Evolutionary conservation across 2,888 invertebrate genomes (phyloP).

Genomic region (Caenorhabditis afra): DNA sequence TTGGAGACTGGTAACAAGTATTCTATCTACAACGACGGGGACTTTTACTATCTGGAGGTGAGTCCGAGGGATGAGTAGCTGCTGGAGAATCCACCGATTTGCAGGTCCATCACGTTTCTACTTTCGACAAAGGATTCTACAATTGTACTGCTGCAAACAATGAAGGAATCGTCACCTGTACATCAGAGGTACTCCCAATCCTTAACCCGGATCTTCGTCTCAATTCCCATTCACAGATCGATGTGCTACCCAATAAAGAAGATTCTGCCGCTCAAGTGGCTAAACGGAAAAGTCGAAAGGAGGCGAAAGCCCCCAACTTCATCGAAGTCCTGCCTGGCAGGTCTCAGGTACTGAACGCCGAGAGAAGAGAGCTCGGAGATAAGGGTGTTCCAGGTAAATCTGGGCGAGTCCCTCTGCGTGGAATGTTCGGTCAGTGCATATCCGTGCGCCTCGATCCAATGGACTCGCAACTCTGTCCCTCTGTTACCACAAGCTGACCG

Average conservation of each 20-base stretch:
- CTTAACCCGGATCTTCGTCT: not conserved
- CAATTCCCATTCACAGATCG: conserved; percentile 60
- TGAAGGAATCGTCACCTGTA: conserved; percentile 78
- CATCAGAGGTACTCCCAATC: conserved; percentile 75
- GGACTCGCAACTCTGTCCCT: conserved; percentile 75
- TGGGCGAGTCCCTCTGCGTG: conserved; percentile 74
- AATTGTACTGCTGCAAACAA: conserved; percentile 80
- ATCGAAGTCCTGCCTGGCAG: conserved; percentile 78
- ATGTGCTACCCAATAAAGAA: conserved; percentile 66
- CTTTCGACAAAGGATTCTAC: conserved; percentile 78
- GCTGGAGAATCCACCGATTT: not conserved
- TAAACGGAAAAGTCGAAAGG: conserved; percentile 66
- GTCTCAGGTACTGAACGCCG: conserved; percentile 54
- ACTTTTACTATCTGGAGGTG: conserved; percentile 80
- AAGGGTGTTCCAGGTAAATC: conserved; percentile 51
- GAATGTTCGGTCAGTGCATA: conserved; percentile 79
- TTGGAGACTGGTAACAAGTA: conserved; percentile 81
- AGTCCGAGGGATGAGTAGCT: not conserved
- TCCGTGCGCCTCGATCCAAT: conserved; percentile 76
- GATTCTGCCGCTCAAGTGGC: conserved; percentile 60
- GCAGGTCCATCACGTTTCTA: conserved; percentile 77
- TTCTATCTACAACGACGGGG: conserved; percentile 81
- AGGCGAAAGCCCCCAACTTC: conserved; percentile 72
- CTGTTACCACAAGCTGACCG: conserved; percentile 74
- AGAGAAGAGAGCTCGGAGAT: not conserved